Conservation (phyloP, 2,797 vertebrate genomes). For the Scomberomorus guttatus region DNA sequence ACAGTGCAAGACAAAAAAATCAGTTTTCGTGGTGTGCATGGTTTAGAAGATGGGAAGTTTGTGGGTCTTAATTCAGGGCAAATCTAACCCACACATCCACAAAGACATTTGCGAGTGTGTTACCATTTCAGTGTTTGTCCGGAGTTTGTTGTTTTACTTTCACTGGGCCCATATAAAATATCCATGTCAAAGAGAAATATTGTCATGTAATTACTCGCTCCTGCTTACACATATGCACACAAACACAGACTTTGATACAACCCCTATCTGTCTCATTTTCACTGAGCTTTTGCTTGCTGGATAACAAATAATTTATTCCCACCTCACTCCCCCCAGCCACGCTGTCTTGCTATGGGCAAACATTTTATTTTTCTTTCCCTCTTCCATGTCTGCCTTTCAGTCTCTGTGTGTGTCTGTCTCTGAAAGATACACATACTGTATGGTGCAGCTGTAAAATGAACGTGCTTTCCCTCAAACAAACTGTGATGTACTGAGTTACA, state of each 20-base stretch:
- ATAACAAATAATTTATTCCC: slow-evolving; percentile 34
- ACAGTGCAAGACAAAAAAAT: not conserved
- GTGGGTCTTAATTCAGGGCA: slow-evolving; percentile 44
- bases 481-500: not conserved
- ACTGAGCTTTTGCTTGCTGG: slow-evolving; percentile 25
- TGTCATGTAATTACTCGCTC: slow-evolving; percentile 48
- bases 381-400: not conserved
- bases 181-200: slow-evolving; percentile 53
- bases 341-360: not conserved
- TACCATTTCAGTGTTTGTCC: slow-evolving; percentile 33
- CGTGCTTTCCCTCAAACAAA: not conserved
- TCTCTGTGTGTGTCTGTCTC: slow-evolving; percentile 13
- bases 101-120: slow-evolving; percentile 27
- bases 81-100: slow-evolving; percentile 31
- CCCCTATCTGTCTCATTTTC: slow-evolving; percentile 21
- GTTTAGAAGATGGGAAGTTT: slow-evolving; percentile 26
- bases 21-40: slow-evolving; percentile 3
- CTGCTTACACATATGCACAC: not conserved
- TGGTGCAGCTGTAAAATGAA: not conserved
- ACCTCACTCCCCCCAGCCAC: not conserved
- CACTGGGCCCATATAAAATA: slow-evolving; percentile 32
- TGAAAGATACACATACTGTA: slow-evolving; percentile 10
- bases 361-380: not conserved
- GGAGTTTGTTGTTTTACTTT: slow-evolving; percentile 32
- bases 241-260: slow-evolving; percentile 37